These are phyloP conservation scores for Vidua chalybeata DNA, from an alignment of 2,113 vertebrate species.

Conservation along the genomic window DNA sequence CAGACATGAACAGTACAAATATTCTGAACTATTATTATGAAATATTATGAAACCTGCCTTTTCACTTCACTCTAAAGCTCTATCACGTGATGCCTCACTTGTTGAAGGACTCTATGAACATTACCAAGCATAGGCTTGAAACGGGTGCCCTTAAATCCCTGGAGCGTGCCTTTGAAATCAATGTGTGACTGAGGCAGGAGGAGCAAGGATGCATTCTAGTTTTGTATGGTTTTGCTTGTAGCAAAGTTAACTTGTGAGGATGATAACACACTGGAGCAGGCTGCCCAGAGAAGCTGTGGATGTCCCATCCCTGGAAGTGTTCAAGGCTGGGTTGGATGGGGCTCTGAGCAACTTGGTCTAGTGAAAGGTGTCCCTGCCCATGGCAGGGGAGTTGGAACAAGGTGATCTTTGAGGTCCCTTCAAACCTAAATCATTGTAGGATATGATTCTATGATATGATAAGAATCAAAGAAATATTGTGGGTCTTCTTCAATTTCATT, in stretches of 20 bases:
- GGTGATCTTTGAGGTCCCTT: not conserved
- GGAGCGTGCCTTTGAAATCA: not conserved
- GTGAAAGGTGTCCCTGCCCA: not conserved
- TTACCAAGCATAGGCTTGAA: not conserved
- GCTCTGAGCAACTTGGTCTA: not conserved
- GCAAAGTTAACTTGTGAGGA: slow-evolving; percentile 17
- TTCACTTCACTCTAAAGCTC: not conserved
- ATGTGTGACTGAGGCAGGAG: fast-evolving
- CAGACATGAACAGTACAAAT: not conserved
- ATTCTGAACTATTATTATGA: not conserved
- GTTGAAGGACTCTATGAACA: not conserved
- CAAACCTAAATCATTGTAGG: not conserved
- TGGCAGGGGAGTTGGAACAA: not conserved
- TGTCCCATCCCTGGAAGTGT: not conserved
- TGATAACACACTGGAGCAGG: not conserved
- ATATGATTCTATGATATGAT: not conserved
- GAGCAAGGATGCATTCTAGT: not conserved
- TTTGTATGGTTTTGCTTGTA: not conserved
- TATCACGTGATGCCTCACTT: not conserved
- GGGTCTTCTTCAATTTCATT: not conserved
- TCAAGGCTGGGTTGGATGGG: not conserved
- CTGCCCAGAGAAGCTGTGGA: not conserved
- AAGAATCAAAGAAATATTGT: slow-evolving; percentile 37
- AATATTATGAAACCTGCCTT: not conserved
- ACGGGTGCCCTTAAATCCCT: not conserved